These are phyloP conservation scores for Drosophila nigrodunni DNA, from an alignment of 1,140 invertebrate species.

Conservation along the genomic window DNA sequence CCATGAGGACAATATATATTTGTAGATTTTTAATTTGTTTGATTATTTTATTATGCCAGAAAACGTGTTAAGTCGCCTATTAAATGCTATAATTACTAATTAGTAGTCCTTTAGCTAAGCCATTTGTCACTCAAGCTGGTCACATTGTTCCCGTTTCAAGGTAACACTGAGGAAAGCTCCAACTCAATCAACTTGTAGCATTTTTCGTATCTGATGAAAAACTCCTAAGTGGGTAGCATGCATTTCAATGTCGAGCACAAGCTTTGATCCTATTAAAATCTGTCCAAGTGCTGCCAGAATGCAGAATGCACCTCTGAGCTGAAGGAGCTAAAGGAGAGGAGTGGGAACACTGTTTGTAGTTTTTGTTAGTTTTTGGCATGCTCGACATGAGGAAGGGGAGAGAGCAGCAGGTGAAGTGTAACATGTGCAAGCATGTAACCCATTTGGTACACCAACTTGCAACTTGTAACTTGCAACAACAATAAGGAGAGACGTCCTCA, in stretches of 20 bases:
- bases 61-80: too few species aligned
- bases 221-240: slow-evolving; percentile 15
- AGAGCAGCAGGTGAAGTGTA: slow-evolving; percentile 43
- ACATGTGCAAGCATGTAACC: slow-evolving; percentile 76
- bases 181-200: slow-evolving; percentile 3
- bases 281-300: slow-evolving; percentile 7
- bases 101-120: too few species aligned
- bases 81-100: too few species aligned
- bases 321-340: background rate
- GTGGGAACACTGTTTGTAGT: slow-evolving; percentile 10
- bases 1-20: too few species aligned
- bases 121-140: background rate
- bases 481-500: background rate
- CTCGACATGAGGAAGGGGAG: slow-evolving; percentile 21
- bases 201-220: background rate
- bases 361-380: slow-evolving; percentile 45
- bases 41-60: too few species aligned
- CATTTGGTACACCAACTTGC: slow-evolving; percentile 71
- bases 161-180: slow-evolving; percentile 3
- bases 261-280: slow-evolving; percentile 47
- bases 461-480: slow-evolving; percentile 22
- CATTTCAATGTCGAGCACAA: slow-evolving; percentile 15
- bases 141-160: background rate
- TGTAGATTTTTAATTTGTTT: too few species aligned
- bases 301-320: background rate